Base-by-base conservation (phyloP, 2,113 vertebrate genomes). In the Haliaeetus leucogaster region DNA sequence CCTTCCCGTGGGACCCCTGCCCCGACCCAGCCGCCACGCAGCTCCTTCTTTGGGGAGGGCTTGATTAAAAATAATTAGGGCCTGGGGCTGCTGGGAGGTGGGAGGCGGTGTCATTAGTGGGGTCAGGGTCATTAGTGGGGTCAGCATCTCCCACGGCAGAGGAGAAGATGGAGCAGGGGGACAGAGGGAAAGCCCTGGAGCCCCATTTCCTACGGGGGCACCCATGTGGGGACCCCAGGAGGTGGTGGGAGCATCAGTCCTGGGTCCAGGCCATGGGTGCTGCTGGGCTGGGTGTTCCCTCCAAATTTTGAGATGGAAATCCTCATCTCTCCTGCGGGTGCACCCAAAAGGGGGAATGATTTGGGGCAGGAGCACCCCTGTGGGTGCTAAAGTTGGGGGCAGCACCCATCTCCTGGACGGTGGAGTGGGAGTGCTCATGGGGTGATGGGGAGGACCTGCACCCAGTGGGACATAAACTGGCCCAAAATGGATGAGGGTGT, bases 381-480 rank as follows among this genome's bases (percentile, higher is more conserved):
- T 2, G 68, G 32, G 42, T 84, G 27, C 43, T 23, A 2, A 48
- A 40, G 5, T 0, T 40, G 38, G 13, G 47, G 40, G 8, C 67
- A 76, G 80, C 59, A 73, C 27, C 53, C 76, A 7, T 0, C 26
- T 36, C 45, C 40, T 11, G 27, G 43, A 5, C 0, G 6, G 50
- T 15, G 29, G 53, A 10, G 21, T 20, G 18, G 40, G 45, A 45
- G 40, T 6, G 11, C 25, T 48, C 13, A 20, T 6, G 29, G 71
- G 42, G 2, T 16, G 78, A 52, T 14, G 18, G 32, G 36, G 52
- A 72, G 47, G 13, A 63, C 2, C 47, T 18, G 36, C 52, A 52
- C 13, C 36, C 4, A 1, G 1, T 1, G 18, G 65, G 52, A 30
- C 0, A 1, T 7, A 43, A 84, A 59, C 6, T 18, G 7, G 22